Evolutionary conservation across 2,113 vertebrate genomes (phyloP), one percentile per base, ranked within the genome.

Genomic region (Neofelis nebulosa): DNA sequence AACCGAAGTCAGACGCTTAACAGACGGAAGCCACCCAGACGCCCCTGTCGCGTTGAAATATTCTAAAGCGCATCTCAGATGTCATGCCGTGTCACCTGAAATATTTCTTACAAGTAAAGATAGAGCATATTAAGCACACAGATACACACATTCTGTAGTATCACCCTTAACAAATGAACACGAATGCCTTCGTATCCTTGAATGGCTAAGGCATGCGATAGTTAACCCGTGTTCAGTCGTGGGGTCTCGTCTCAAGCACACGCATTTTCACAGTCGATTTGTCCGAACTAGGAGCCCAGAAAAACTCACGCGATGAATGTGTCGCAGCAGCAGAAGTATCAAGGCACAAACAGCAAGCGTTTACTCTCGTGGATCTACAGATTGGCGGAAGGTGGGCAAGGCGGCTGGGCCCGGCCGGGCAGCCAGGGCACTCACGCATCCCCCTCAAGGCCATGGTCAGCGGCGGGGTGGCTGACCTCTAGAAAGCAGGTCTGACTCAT

Each of bases 401-500:
- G 5, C 10, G 27, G 14, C 1, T 65, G 18, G 18, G n/a, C 48
- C 4, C 21, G 13, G 71, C 11, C 19, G 31, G 4, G 33, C 27
- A 38, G 3, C 2, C 1, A 55, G 23, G 19, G 18, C 3, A 18
- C 0, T 19, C 19, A 23, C 16, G 36, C 12, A 1, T 13, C 48
- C 7, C 15, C 36, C 16, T 2, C 12, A 57, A 50, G 29, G 36
- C 10, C 18, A 15, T 1, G 3, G 13, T 45, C 31, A 12, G 36
- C 2, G 23, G 41, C 6, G 4, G 7, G 27, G 13, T 7, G 9
- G 0, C 27, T 8, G 14, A 21, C 21, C 12, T 23, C 0, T 2
- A 16, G 38, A 4, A 2, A 13, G 36, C 31, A 5, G 1, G 8
- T 36, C n/a, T 10, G 33, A 36, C 65, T 29, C 19, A 11, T 66